phyloP scores from a whole-genome alignment of 2,888 invertebrate genomes.

The Hypomecis punctinalis region DNA sequence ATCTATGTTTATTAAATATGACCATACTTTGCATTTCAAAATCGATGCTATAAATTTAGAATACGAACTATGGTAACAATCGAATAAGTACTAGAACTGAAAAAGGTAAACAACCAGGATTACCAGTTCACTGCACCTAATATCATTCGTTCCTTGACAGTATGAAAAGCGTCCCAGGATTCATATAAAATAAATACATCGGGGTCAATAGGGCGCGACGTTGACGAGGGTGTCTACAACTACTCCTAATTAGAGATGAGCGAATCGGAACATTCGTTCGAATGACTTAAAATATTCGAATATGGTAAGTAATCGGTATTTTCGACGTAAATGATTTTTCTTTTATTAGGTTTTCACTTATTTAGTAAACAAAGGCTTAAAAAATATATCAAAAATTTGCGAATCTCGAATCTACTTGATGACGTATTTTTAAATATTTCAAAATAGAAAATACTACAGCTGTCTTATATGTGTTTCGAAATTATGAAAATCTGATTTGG shows the following conservation, averaged over 20 bases:
- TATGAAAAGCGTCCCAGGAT: constrained; percentile 72
- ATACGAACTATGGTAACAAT: no score
- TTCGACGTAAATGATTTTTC: not conserved
- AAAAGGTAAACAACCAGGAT: constrained; percentile 35
- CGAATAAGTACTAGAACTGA: not conserved
- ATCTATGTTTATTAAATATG: no score
- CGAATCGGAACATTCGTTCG: constrained; percentile 1
- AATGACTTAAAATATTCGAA: not conserved
- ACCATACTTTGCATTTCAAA: no score
- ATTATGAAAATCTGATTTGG: no score
- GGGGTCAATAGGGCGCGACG: constrained; percentile 81
- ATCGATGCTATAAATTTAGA: no score
- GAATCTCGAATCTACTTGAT: no score
- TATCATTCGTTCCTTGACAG: constrained; percentile 72
- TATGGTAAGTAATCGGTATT: not conserved
- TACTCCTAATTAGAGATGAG: constrained; percentile 24
- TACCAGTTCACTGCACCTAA: constrained; percentile 45
- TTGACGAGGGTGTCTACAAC: constrained; percentile 74
- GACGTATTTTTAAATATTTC: no score
- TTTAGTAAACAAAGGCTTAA: not conserved
- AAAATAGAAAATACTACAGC: no score
- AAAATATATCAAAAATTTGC: no score
- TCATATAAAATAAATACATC: constrained; percentile 83
- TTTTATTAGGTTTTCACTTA: not conserved
- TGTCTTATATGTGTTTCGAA: no score